Conservation (phyloP, 2,797 vertebrate genomes). For the Melanogrammus aeglefinus region DNA sequence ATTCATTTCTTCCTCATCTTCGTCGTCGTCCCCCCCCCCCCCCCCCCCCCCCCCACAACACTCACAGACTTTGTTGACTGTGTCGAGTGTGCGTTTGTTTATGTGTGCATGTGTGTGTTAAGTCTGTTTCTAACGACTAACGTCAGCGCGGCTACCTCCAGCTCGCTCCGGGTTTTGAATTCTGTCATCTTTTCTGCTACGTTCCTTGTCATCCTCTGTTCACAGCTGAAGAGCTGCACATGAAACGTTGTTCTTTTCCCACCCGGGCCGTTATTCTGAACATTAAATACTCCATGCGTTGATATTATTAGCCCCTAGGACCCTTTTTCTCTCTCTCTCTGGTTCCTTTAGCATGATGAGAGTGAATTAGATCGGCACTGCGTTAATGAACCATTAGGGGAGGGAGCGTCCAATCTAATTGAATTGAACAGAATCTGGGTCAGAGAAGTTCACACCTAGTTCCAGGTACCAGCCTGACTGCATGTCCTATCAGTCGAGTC, state of each 20-base stretch:
- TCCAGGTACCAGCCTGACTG: too few relatives aligned
- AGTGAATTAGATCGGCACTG: constrained; percentile 58
- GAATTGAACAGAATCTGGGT: constrained; percentile 34
- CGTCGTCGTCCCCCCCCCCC: constrained; percentile 18
- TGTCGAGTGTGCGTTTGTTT: not conserved
- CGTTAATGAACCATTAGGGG: constrained; percentile 52
- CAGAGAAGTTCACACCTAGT: constrained; percentile 7
- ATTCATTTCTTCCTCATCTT: constrained; percentile 31
- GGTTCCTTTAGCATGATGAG: constrained; percentile 61
- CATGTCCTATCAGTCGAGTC: too few relatives aligned
- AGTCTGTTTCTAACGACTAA: not conserved
- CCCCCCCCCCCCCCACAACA: constrained; percentile 41
- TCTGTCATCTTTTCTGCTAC: not conserved
- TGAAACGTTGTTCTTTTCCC: constrained; percentile 23
- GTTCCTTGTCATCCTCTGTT: constrained; percentile 11
- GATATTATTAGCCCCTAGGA: constrained; percentile 15
- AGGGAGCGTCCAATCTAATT: constrained; percentile 48
- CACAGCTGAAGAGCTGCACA: constrained; percentile 25
- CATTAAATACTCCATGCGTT: constrained; percentile 46
- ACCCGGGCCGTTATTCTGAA: constrained; percentile 32
- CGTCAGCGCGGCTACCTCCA: not conserved
- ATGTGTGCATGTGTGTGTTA: too few relatives aligned
- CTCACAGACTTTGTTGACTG: constrained; percentile 31
- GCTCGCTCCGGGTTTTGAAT: constrained; percentile 11
- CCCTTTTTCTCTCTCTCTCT: constrained; percentile 27